Percentiles rank a stretch among this genome's conserved stretches.
These are phyloP conservation scores for Callocephalon fimbriatum DNA, from an alignment of 2,113 vertebrate species.

Conservation along the genomic window DNA sequence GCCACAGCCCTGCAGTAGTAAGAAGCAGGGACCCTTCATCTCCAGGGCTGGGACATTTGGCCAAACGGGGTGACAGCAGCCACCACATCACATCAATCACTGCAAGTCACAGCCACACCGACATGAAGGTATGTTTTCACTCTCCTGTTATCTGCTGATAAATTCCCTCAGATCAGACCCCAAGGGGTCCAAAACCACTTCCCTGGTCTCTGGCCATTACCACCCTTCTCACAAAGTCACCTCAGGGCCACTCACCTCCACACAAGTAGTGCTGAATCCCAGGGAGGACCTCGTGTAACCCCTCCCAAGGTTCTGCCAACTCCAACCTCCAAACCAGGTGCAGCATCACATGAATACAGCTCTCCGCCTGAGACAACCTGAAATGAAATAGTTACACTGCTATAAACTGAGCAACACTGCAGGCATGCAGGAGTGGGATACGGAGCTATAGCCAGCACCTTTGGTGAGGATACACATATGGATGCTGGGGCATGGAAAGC, in stretches of 20 bases:
- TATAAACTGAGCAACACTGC: not conserved
- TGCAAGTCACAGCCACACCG: not conserved
- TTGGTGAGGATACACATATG: rapidly evolving
- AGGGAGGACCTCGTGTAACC: not conserved
- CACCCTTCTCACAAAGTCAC: not conserved
- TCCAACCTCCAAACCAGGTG: not conserved
- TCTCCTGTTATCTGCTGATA: not conserved
- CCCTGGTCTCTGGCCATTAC: not conserved
- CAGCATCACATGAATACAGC: not conserved
- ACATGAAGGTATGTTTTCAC: not conserved
- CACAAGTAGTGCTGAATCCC: rapidly evolving
- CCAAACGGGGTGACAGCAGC: not conserved
- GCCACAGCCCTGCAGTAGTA: not conserved
- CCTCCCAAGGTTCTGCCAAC: not conserved
- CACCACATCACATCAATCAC: not conserved
- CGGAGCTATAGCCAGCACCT: rapidly evolving
- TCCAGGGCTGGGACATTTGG: rapidly evolving
- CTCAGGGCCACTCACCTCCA: rapidly evolving
- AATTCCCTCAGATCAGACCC: not conserved
- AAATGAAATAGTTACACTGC: not conserved
- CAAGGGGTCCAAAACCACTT: not conserved
- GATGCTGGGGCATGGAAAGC: not conserved
- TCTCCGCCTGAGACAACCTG: rapidly evolving
- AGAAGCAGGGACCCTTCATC: not conserved
- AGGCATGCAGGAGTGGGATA: rapidly evolving